phyloP scores from a whole-genome alignment of 2,113 vertebrate species.

The Nansenia antarctica region DNA sequence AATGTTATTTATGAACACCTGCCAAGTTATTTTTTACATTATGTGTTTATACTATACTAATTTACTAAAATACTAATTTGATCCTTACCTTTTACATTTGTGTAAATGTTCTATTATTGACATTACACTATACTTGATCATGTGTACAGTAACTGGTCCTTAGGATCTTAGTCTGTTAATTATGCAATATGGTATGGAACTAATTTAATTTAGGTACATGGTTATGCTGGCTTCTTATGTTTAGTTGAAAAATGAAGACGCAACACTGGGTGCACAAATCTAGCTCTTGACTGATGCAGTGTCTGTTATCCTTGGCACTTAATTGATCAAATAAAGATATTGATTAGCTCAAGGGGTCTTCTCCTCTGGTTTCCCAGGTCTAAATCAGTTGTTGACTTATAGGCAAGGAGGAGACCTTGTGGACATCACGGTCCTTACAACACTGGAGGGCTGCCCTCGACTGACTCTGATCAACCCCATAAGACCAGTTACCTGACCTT shows the following conservation, averaged over 20 bases:
- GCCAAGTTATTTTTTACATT: too few relatives aligned
- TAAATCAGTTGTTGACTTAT: conserved; percentile 6
- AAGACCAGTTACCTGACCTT: neutral
- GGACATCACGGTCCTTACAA: neutral
- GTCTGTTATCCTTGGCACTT: neutral
- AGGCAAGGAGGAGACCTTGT: neutral
- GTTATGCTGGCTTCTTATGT: neutral
- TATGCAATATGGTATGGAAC: too few relatives aligned
- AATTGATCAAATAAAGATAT: conserved; percentile 9
- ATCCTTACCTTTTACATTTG: too few relatives aligned
- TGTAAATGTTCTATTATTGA: too few relatives aligned
- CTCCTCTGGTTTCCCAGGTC: neutral
- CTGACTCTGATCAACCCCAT: neutral
- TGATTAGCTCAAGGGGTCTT: conserved; percentile 1
- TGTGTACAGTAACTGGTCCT: too few relatives aligned
- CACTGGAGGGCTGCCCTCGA: neutral
- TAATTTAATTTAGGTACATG: too few relatives aligned
- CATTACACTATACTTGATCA: too few relatives aligned
- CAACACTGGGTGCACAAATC: neutral
- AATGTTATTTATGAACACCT: too few relatives aligned
- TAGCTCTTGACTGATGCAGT: neutral
- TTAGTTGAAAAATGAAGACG: too few relatives aligned
- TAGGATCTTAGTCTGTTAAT: too few relatives aligned
- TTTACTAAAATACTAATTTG: too few relatives aligned
- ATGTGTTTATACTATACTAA: too few relatives aligned